A percentile compares a stretch with the other conserved stretches of the same genome.
Evolutionary conservation across 2,113 vertebrate species (phyloP).

Genomic region (Oriolus oriolus): DNA sequence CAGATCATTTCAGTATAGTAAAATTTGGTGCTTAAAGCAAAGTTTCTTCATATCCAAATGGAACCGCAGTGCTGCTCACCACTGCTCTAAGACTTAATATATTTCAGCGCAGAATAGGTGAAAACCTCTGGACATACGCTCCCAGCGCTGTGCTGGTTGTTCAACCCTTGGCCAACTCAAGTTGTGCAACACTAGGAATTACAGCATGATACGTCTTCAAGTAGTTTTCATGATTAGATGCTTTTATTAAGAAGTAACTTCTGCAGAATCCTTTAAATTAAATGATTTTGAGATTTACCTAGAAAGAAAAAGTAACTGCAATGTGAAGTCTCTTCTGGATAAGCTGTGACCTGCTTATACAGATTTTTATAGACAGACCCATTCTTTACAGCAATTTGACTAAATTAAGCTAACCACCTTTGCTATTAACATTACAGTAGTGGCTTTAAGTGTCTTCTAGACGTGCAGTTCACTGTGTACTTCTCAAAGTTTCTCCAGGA

Average conservation of each 20-base stretch:
- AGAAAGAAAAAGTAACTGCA: background rate
- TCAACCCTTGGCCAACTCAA: background rate
- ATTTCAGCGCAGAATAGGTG: background rate
- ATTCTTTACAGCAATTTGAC: background rate
- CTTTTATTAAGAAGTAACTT: conserved; percentile 27
- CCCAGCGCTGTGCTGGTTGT: no score
- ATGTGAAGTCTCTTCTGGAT: background rate
- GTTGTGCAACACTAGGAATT: background rate
- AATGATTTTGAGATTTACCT: background rate
- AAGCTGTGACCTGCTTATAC: background rate
- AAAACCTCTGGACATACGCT: rapidly evolving
- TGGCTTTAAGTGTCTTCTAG: background rate
- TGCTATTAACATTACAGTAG: background rate
- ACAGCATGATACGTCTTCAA: background rate
- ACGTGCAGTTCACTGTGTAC: background rate
- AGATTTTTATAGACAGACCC: background rate
- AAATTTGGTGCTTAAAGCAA: background rate
- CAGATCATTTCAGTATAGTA: background rate
- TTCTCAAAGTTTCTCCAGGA: background rate
- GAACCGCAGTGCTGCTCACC: background rate
- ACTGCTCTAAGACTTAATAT: no score
- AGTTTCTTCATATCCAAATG: background rate
- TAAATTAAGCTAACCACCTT: background rate
- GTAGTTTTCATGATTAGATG: background rate
- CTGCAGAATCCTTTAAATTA: background rate